A percentile compares a stretch with the other conserved stretches of the same genome.
phyloP scores from a whole-genome alignment of 2,888 invertebrate species.

The Cabera pusaria region DNA sequence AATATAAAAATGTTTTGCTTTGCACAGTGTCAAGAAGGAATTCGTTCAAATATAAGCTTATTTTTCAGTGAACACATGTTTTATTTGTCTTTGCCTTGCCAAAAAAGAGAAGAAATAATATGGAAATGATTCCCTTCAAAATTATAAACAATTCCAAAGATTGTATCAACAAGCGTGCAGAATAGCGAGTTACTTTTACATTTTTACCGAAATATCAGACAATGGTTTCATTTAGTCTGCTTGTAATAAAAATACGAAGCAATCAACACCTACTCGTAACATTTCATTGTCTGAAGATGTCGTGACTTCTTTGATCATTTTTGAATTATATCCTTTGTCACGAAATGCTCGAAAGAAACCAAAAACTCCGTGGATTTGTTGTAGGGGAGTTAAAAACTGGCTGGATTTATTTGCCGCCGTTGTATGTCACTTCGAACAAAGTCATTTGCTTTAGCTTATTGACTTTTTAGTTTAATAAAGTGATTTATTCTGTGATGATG shows the following conservation, averaged over 20 bases:
- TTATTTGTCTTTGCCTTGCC: constrained; percentile 41
- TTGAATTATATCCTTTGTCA: constrained; percentile 24
- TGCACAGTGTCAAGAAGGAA: constrained; percentile 51
- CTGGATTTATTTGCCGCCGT: constrained; percentile 51
- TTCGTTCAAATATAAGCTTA: constrained; percentile 50
- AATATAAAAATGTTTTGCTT: constrained; percentile 58
- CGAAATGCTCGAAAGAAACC: constrained; percentile 20
- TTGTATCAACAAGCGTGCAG: not conserved
- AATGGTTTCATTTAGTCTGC: constrained; percentile 14
- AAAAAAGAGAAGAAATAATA: too few species aligned
- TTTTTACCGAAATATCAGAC: constrained; percentile 12
- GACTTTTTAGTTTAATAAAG: constrained; percentile 45
- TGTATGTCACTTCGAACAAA: constrained; percentile 36
- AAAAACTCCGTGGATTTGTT: constrained; percentile 36
- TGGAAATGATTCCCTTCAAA: constrained; percentile 26
- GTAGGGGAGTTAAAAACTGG: constrained; percentile 47
- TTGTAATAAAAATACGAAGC: constrained; percentile 21
- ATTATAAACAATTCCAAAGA: constrained; percentile 7
- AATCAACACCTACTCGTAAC: constrained; percentile 23
- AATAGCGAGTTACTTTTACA: constrained; percentile 3
- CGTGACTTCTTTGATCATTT: constrained; percentile 33
- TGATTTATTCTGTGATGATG: constrained; percentile 37
- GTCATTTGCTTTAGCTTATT: constrained; percentile 38
- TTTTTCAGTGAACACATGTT: constrained; percentile 48
- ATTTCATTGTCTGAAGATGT: constrained; percentile 17